Conservation (phyloP, 2,113 vertebrate genomes). For the Vimba vimba region DNA sequence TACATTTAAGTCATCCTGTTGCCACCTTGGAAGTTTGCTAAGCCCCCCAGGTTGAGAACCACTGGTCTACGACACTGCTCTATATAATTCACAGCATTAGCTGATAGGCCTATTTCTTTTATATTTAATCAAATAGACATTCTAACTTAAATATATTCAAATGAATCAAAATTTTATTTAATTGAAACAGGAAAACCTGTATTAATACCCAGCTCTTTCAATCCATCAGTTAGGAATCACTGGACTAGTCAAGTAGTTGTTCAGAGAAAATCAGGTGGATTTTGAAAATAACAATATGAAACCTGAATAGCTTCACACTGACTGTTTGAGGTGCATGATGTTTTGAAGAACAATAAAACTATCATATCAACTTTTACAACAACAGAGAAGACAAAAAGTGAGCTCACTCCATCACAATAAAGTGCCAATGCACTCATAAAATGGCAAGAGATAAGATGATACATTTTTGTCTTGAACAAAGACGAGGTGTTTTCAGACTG, state of each 20-base stretch:
- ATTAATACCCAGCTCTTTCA: too few relatives aligned
- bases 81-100: too few relatives aligned
- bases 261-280: neutral
- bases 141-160: too few relatives aligned
- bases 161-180: too few relatives aligned
- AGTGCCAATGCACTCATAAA: neutral
- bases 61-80: too few relatives aligned
- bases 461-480: neutral
- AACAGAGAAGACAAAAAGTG: neutral
- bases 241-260: neutral
- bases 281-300: neutral
- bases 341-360: neutral
- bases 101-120: too few relatives aligned
- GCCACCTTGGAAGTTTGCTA: too few relatives aligned
- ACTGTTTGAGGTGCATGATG: neutral
- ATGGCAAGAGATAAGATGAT: conserved; percentile 6
- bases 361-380: neutral
- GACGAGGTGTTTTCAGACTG: conserved; percentile 3
- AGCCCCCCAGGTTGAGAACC: too few relatives aligned
- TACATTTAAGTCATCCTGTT: too few relatives aligned
- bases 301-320: neutral
- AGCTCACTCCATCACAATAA: conserved; percentile 16
- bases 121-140: too few relatives aligned
- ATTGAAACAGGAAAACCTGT: too few relatives aligned
- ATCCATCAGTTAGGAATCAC: neutral